Conservation (phyloP, 2,888 invertebrate genomes). For the Andrena camellia region DNA sequence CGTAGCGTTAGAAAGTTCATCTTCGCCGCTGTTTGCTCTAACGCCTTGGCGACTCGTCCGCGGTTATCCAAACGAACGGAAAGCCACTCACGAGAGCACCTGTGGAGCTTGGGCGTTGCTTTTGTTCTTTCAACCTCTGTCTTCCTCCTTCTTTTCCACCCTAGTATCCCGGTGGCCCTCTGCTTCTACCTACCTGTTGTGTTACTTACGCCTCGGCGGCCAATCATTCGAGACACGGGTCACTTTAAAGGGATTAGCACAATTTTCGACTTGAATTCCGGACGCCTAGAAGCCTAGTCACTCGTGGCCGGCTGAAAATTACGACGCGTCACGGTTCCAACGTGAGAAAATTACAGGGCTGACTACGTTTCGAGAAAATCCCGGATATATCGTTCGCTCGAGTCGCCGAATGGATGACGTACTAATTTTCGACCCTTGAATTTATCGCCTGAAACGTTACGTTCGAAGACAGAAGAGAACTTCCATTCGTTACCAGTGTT, state of each 20-base stretch:
- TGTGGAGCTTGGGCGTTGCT: constrained; percentile 78
- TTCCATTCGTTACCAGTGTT: neutral
- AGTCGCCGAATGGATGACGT: constrained; percentile 25
- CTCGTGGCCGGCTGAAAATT: constrained; percentile 59
- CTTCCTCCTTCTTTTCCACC: constrained; percentile 37
- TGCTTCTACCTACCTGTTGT: constrained; percentile 75
- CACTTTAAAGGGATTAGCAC: constrained; percentile 80
- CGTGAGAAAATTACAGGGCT: constrained; percentile 76
- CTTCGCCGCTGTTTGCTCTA: constrained; percentile 76
- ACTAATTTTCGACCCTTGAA: constrained; percentile 24
- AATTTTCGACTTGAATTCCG: constrained; percentile 66
- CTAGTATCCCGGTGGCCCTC: constrained; percentile 55
- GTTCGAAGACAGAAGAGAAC: neutral
- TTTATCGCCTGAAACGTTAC: neutral
- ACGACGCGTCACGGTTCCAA: constrained; percentile 69
- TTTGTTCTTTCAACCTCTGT: constrained; percentile 75
- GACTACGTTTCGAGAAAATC: constrained; percentile 46
- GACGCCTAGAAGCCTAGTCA: constrained; percentile 35
- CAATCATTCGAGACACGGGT: constrained; percentile 70
- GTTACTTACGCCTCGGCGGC: constrained; percentile 70
- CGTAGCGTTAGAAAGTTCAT: constrained; percentile 76
- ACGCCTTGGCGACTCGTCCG: constrained; percentile 77
- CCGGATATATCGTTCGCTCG: neutral
- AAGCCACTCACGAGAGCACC: constrained; percentile 77
- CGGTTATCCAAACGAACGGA: constrained; percentile 74